Conservation (phyloP, 2,888 invertebrate species). For the Plusia festucae region DNA sequence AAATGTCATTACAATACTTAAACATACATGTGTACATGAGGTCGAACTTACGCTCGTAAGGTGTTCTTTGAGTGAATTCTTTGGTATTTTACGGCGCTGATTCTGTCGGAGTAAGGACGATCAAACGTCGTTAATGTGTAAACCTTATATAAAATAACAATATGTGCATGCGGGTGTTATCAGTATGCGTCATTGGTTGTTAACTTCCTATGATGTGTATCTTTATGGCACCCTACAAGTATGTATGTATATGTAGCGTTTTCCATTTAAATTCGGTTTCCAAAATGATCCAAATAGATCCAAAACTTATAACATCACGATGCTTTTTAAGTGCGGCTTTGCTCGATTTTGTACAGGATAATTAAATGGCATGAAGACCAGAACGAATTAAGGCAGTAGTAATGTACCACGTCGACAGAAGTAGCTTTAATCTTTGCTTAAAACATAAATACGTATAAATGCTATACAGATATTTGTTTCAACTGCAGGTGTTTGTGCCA, state of each 20-base stretch:
- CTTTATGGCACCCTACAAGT: not conserved
- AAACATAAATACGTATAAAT: not conserved
- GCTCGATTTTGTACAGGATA: no score
- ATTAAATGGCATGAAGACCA: not conserved
- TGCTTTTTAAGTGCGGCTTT: no score
- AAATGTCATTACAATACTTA: conserved; percentile 63
- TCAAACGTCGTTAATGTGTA: not conserved
- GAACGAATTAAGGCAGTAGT: not conserved
- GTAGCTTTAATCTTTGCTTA: not conserved
- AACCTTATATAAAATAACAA: conserved; percentile 6
- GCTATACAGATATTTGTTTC: not conserved
- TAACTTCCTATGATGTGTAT: conserved; percentile 6
- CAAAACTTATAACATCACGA: no score
- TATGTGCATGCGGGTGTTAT: conserved; percentile 1
- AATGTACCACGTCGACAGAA: not conserved
- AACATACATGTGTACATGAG: conserved; percentile 50
- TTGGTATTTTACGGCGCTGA: conserved; percentile 43
- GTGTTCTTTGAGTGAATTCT: conserved; percentile 46
- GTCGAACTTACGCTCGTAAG: conserved; percentile 39
- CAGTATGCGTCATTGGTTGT: conserved; percentile 2
- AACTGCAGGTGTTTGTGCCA: not conserved
- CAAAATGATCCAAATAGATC: not conserved
- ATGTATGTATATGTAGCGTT: not conserved
- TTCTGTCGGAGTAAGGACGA: conserved; percentile 25
- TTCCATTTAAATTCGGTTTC: not conserved